Evolutionary conservation across 2,113 vertebrate species (phyloP), one percentile per base, ranked within the genome.

Genomic region (Raja brachyura): DNA sequence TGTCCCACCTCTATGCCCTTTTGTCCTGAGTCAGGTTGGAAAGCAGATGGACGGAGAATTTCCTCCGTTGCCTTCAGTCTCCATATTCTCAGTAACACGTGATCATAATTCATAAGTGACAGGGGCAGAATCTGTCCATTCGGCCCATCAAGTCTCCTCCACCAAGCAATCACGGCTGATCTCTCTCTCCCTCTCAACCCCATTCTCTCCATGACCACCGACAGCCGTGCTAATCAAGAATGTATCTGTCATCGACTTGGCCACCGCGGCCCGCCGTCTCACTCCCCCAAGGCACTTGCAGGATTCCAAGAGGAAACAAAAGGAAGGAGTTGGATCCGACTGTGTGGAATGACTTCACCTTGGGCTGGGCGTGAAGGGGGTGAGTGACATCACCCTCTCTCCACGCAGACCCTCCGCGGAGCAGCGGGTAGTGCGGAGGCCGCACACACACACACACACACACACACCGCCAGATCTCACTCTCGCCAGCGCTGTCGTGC

Each of bases 261-360:
- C 39, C 39, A 48, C 39, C 39, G 39, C 39, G 39, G 39, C 39
- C 39, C 39, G 39, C 39, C 3, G 39, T 48, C 74, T 73, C 68
- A 88, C 18, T 31, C 39, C 10, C 90, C 90, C 39, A 48, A 92
- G 73, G 22, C 63, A 70, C 33, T 90, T 68, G 31, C 66, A 70
- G 66, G 63, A 66, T 90, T 33, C 61, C 85, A 90, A 90, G 48
- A 70, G 68, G 63, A 90, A 90, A 90, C 66, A 90, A 90, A 90
- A 70, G 63, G 70, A 90, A 39, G 22, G 22, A 54, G 66, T 74
- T 92, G 90, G 90, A 92, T 33, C 20, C 6, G 90, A 74, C 13
- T 73, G 20, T 92, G 5, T 31, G 86, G 31, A 90, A 68, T 68
- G 1, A 90, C 61, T 63, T 90, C 63, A 90, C 86, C 2, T 68